Evolutionary conservation across 53 echinoderm and acorn worm species (phyloP), one percentile per base, ranked within the genome.

Genomic region (Crossaster papposus): DNA sequence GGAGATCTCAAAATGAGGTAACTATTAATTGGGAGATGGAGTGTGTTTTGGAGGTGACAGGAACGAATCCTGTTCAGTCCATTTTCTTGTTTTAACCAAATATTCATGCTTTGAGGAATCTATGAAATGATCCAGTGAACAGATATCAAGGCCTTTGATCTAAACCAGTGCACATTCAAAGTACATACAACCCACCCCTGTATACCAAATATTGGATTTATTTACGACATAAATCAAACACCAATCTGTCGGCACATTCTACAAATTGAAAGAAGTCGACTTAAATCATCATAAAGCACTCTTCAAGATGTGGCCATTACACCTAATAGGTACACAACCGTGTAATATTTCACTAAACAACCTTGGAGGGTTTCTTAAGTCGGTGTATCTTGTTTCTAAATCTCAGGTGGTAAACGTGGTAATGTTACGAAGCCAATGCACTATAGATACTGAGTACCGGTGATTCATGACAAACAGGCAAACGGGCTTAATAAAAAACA

Each of bases 341-440:
- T 83, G 14, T 83, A n/a, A 2, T 2, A 50, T 83, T 81, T 63
- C 81, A 26, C 33, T n/a, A 64, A 31, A 38, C 44, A 70, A 68
- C 70, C 83, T 83, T 70, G 68, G n/a, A 70, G 65, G 30, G 68
- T 68, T 13, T n/a, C n/a, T 26, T 35, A 70, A 58, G 58, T 58
- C 22, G 14, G 30, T 28, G 70, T 24, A 65, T 52, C 9, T 68
- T n/a, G 22, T 68, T 68, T 68, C 10, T 1, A 68, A 68, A n/a
- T 68, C 68, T 68, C 81, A 81, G 81, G 58, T 81, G 81, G 81
- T 58, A 64, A 81, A 81, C 54, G 18, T 74, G 35, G 17, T 74
- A 35, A 13, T 70, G 14, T 18, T 32, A 1, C 12, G 20, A 63
- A 63, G 81, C 34, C 62, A 58, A 33, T 81, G 81, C 58, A 81